Evolutionary conservation across 2,113 vertebrate genomes (phyloP).

Genomic region (Typhlomys cinereus): DNA sequence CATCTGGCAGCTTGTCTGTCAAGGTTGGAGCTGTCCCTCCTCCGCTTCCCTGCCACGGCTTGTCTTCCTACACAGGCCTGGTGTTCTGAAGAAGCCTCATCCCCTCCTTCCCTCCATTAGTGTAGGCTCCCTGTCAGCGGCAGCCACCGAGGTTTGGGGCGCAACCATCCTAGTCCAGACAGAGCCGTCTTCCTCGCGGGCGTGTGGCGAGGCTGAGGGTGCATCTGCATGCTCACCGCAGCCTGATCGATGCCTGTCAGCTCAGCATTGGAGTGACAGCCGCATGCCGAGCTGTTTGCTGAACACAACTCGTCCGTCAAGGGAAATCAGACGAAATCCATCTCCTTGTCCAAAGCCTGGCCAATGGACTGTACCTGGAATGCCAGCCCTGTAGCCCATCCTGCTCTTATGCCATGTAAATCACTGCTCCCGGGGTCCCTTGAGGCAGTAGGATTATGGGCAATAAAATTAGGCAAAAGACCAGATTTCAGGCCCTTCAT

Average conservation of each 20-base stretch:
- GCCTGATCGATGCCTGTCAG: constrained; percentile 78
- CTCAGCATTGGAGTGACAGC: constrained; percentile 70
- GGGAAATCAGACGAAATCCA: constrained; percentile 75
- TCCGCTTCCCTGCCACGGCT: neutral
- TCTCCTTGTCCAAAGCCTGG: constrained; percentile 67
- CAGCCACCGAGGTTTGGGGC: neutral
- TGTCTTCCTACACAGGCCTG: neutral
- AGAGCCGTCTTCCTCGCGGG: neutral
- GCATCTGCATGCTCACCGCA: constrained; percentile 63
- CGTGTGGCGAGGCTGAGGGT: constrained; percentile 33
- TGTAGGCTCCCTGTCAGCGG: neutral
- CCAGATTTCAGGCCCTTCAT: neutral
- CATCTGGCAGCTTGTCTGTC: constrained; percentile 41
- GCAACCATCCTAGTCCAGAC: neutral
- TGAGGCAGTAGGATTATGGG: neutral
- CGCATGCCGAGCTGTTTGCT: constrained; percentile 68
- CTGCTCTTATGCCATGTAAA: neutral
- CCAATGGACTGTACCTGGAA: constrained; percentile 46
- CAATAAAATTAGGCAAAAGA: neutral
- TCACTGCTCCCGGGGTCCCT: neutral
- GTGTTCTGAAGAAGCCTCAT: neutral
- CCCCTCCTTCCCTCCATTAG: neutral
- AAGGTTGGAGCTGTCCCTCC: neutral
- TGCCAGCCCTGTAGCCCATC: constrained; percentile 41
- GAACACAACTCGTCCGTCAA: constrained; percentile 74